Evolutionary conservation across 2,113 vertebrate genomes (phyloP).

Genomic region (Hemiprocne comata): DNA sequence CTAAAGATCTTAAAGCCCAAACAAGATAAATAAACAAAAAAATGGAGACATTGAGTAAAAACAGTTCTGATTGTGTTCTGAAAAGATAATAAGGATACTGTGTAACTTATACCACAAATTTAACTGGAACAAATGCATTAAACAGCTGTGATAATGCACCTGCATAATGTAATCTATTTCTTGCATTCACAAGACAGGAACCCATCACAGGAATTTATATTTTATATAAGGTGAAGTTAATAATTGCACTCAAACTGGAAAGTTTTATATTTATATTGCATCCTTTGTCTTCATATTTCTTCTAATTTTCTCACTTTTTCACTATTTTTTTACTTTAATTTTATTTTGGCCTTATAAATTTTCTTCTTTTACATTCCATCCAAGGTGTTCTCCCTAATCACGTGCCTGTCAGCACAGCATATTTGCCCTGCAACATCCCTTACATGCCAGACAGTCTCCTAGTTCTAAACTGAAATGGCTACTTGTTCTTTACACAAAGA

Average conservation of each 20-base stretch:
- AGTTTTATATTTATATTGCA: neutral
- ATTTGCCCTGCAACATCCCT: neutral
- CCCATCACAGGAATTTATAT: neutral
- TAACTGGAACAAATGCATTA: neutral
- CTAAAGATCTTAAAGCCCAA: neutral
- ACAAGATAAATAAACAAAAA: neutral
- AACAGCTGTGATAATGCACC: neutral
- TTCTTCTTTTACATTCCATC: neutral
- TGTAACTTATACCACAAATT: neutral
- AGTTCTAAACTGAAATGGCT: neutral
- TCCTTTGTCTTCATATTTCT: neutral
- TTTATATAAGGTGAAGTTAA: neutral
- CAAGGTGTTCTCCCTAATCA: neutral
- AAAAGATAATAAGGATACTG: neutral
- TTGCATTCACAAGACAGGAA: neutral
- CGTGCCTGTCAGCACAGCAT: neutral
- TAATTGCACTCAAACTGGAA: neutral
- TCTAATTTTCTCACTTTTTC: neutral
- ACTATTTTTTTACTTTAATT: neutral
- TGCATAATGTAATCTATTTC: neutral
- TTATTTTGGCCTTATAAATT: neutral
- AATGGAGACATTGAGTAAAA: neutral
- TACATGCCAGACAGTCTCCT: neutral
- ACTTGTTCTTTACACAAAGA: neutral
- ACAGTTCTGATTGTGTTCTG: neutral